Conservation (phyloP, 2,113 vertebrate species). For the Phoenicopterus ruber region DNA sequence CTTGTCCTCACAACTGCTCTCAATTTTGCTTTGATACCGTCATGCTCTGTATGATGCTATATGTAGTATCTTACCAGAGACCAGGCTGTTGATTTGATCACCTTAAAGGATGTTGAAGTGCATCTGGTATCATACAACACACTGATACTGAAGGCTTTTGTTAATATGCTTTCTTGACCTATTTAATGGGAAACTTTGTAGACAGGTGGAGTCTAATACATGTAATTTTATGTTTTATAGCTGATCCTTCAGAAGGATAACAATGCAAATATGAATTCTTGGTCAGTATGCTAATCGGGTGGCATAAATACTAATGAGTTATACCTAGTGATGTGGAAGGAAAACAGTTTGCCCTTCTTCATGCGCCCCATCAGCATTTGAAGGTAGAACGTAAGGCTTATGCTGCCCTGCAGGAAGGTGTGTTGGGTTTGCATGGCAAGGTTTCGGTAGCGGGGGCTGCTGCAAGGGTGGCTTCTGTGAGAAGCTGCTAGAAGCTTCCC, state of each 20-base stretch:
- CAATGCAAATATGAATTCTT: background rate
- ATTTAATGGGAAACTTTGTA: background rate
- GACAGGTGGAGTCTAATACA: background rate
- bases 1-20: background rate
- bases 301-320: background rate
- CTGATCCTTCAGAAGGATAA: background rate
- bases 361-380: background rate
- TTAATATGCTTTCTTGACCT: background rate
- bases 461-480: too few relatives aligned
- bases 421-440: too few relatives aligned
- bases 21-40: background rate
- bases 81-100: background rate
- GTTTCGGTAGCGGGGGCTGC: too few relatives aligned
- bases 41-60: background rate
- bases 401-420: background rate
- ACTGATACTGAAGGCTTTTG: background rate
- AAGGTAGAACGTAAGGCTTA: background rate
- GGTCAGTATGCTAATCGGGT: background rate
- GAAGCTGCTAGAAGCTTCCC: too few relatives aligned
- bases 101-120: background rate
- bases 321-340: background rate
- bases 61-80: background rate
- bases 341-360: background rate
- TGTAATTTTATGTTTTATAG: background rate
- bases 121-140: background rate